Percentiles rank a stretch among this genome's conserved stretches.
Conservation (phyloP, 1,140 invertebrate genomes). For the Eueides isabella region DNA sequence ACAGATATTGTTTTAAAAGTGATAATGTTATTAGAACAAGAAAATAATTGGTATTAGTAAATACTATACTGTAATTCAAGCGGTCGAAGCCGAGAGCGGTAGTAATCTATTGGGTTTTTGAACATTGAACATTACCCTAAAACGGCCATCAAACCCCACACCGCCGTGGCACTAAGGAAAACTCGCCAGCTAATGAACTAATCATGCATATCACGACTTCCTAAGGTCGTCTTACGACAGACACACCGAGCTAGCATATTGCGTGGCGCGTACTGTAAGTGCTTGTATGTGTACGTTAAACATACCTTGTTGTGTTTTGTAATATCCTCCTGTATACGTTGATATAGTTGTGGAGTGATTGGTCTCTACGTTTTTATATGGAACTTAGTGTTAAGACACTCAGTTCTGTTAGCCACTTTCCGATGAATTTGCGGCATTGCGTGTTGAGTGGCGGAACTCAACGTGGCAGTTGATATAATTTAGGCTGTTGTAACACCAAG, state of each 20-base stretch:
- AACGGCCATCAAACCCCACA: background rate
- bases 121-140: background rate
- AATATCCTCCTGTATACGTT: background rate
- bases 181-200: background rate
- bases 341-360: background rate
- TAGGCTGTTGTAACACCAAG: too few relatives aligned
- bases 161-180: background rate
- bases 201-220: background rate
- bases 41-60: too few relatives aligned
- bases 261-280: background rate
- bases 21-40: too few relatives aligned
- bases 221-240: constrained; percentile 1
- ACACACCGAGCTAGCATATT: background rate
- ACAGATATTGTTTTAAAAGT: too few relatives aligned
- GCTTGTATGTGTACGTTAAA: background rate
- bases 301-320: background rate
- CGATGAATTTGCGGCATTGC: too few relatives aligned
- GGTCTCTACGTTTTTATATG: background rate
- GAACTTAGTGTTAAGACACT: too few relatives aligned
- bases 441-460: too few relatives aligned
- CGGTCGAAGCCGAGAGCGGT: background rate
- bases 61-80: too few relatives aligned
- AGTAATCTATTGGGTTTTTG: too few relatives aligned
- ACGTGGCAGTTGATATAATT: too few relatives aligned
- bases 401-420: too few relatives aligned